A percentile compares a stretch with the other conserved stretches of the same genome.
phyloP scores from a whole-genome alignment of 2,888 invertebrate species.

The Limnephilus auricula region DNA sequence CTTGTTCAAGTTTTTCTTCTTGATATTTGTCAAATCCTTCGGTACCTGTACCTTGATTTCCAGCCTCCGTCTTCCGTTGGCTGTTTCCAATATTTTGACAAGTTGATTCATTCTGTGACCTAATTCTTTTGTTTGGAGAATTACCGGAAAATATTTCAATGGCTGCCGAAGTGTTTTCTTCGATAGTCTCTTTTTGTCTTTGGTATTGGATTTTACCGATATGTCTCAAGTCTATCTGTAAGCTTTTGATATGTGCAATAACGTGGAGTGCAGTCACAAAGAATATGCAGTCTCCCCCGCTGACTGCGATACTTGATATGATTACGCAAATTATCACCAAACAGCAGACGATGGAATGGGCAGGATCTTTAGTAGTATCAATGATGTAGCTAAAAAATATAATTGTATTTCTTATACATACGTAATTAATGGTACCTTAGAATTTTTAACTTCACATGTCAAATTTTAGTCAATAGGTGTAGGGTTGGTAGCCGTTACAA shows the following conservation, averaged over 20 bases:
- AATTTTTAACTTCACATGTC: too few relatives aligned
- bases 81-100: background rate
- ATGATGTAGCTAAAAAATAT: slow-evolving; percentile 17
- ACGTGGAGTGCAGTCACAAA: slow-evolving; percentile 51
- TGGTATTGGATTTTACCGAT: slow-evolving; percentile 8
- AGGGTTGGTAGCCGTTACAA: too few relatives aligned
- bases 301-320: slow-evolving; percentile 28
- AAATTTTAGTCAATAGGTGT: too few relatives aligned
- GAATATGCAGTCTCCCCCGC: slow-evolving; percentile 53
- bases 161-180: background rate
- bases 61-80: background rate
- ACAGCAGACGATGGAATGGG: background rate
- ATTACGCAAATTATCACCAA: background rate
- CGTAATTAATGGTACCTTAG: too few relatives aligned
- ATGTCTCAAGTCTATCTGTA: slow-evolving; percentile 28
- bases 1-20: background rate
- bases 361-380: slow-evolving; percentile 18
- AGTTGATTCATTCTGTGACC: background rate
- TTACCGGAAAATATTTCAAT: background rate
- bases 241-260: slow-evolving; percentile 50
- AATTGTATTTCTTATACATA: background rate
- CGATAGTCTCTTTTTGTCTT: background rate
- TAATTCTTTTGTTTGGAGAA: background rate
- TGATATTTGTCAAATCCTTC: background rate
- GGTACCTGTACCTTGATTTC: background rate